Evolutionary conservation across 2,113 vertebrate species (phyloP).

Genomic region (Serinus canaria): DNA sequence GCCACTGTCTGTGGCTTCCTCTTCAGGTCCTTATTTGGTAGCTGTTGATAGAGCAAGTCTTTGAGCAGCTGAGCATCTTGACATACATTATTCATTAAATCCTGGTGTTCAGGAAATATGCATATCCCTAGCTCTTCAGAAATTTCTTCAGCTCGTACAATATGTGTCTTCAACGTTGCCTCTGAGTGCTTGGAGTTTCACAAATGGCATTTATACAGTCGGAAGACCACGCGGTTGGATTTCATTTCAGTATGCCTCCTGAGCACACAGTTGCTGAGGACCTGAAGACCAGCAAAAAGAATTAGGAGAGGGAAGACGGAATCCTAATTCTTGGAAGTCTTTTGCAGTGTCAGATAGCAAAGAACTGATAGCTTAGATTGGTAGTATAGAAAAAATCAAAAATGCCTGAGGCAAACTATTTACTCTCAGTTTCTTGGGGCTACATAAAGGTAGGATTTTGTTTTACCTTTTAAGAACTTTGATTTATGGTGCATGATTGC

Average conservation of each 20-base stretch:
- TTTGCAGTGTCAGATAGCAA: conserved; percentile 36
- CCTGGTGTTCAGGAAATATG: conserved; percentile 76
- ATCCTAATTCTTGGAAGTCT: conserved; percentile 7
- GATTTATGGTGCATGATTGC: conserved; percentile 26
- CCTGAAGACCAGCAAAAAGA: conserved; percentile 46
- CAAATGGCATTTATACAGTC: conserved; percentile 72
- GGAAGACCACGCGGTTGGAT: conserved; percentile 60
- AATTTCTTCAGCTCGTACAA: conserved; percentile 61
- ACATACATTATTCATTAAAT: conserved; percentile 88
- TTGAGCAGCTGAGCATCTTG: conserved; percentile 83
- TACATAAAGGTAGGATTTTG: conserved; percentile 95
- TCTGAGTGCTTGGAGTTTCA: conserved; percentile 71
- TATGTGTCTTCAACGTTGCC: conserved; percentile 57
- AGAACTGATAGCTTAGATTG: conserved; percentile 48
- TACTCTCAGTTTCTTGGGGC: conserved; percentile 96
- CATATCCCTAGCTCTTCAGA: conserved; percentile 73
- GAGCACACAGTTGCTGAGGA: conserved; percentile 59
- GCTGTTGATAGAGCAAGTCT: conserved; percentile 81
- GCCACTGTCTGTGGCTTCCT: conserved; percentile 75
- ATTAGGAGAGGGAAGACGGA: neutral
- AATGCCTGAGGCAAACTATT: conserved; percentile 98
- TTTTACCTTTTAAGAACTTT: conserved; percentile 45
- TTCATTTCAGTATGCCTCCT: conserved; percentile 55
- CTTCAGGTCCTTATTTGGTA: conserved; percentile 87
- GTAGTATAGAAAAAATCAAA: conserved; percentile 50